Evolutionary conservation across 2,797 vertebrate species (phyloP).

Genomic region (Oryzias sinensis): DNA sequence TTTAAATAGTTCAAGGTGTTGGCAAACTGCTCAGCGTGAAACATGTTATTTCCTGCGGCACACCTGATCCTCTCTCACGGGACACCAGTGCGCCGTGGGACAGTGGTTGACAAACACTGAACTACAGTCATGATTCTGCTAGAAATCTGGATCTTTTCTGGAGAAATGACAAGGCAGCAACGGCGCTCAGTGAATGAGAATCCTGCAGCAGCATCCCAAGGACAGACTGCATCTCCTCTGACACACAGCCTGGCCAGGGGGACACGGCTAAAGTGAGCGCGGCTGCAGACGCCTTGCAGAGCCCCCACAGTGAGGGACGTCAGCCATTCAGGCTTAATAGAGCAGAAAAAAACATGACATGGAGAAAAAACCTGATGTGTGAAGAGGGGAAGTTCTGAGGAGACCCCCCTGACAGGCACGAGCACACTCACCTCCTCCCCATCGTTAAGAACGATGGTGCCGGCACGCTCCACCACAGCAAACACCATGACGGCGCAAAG

Average conservation of each 20-base stretch:
- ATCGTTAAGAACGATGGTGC: slow-evolving; percentile 95
- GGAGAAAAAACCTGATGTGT: slow-evolving; percentile 44
- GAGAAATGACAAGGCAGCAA: too few relatives aligned
- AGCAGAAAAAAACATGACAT: slow-evolving; percentile 67
- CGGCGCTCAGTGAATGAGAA: too few relatives aligned
- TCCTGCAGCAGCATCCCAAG: too few relatives aligned
- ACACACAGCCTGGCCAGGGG: too few relatives aligned
- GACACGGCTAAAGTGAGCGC: not conserved
- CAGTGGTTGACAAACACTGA: not conserved
- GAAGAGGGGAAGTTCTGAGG: slow-evolving; percentile 24
- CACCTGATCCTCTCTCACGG: too few relatives aligned
- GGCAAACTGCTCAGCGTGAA: too few relatives aligned
- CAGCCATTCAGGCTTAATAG: slow-evolving; percentile 68
- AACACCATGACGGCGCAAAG: slow-evolving; percentile 99
- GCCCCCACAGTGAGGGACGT: slow-evolving; percentile 29
- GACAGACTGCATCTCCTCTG: too few relatives aligned
- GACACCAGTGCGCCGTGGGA: too few relatives aligned
- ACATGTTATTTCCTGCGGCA: too few relatives aligned
- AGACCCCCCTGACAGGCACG: too few relatives aligned
- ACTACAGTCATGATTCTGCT: not conserved
- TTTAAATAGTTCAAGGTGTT: too few relatives aligned
- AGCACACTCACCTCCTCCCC: slow-evolving; percentile 88
- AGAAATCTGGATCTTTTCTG: too few relatives aligned
- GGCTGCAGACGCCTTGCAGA: slow-evolving; percentile 37
- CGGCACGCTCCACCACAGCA: slow-evolving; percentile 95